Evolutionary conservation across 2,888 invertebrate species (phyloP), one percentile per base, ranked within the genome.

Genomic region (Scelioninae gen. 2): DNA sequence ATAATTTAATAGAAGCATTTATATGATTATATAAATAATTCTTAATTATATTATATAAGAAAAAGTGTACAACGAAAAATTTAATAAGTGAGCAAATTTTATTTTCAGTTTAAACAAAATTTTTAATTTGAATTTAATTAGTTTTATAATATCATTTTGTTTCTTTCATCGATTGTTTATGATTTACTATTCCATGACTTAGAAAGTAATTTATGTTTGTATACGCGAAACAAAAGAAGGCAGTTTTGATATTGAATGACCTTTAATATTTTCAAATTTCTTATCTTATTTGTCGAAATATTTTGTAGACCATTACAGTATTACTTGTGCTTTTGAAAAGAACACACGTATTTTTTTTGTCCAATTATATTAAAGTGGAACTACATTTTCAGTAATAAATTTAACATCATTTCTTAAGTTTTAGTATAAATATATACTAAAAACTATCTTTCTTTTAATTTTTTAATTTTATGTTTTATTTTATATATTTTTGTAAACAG

Each of bases 221-320:
- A 55, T 55, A 55, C 55, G 25, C 18, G 15, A 55, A 55, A 55
- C 65, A 65, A 67, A 67, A 55, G 57, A 67, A 67, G 48, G 18
- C 10, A 39, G 1, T 28, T 16, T n/a, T 41, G 10, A 35, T 53
- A 53, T 52, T n/a, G 13, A 64, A 35, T 68, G 67, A 68, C 67
- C 67, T 68, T 52, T 58, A 68, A 43, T 68, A 58, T 58, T 68
- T 70, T 55, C 39, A 63, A 70, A 70, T 39, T 41, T 13, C 31
- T 70, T 61, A 61, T 55, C 55, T 53, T 11, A 25, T 25, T 55
- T 57, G 22, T 7, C 2, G n/a, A 31, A 39, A n/a, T 10, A 13
- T 31, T 46, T 31, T 61, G 13, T 22, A 15, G 16, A 11, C 19
- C 7, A 31, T 10, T 0, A 19, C 25, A 57, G 57, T 67, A 33